Evolutionary conservation across 53 echinoderm and acorn worm genomes (phyloP).

Genomic region (Holothuria leucospilota): DNA sequence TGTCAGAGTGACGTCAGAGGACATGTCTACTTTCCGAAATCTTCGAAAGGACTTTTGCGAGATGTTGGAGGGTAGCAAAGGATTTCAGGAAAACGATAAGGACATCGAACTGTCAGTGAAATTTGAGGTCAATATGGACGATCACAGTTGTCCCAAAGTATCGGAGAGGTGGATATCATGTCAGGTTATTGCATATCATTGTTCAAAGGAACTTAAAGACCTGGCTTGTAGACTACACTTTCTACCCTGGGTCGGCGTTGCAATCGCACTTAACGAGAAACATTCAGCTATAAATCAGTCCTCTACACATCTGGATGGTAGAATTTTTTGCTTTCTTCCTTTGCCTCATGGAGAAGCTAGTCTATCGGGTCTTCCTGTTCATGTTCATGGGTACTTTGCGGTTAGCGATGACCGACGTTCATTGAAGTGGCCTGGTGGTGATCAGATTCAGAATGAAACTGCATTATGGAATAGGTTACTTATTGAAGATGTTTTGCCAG

Average conservation of each 20-base stretch:
- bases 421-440: conserved; percentile 90
- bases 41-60: not conserved
- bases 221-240: conserved; percentile 62
- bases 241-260: conserved; percentile 78
- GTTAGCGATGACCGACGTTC: conserved; percentile 86
- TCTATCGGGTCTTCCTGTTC: conserved; percentile 85
- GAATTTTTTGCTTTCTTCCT: conserved; percentile 96
- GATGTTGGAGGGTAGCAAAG: not conserved
- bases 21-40: not conserved
- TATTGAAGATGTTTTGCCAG: conserved; percentile 67
- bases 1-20: conserved; percentile 9
- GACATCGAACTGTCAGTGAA: not conserved
- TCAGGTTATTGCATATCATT: conserved; percentile 22
- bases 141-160: not conserved
- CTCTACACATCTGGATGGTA: conserved; percentile 37
- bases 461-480: conserved; percentile 85
- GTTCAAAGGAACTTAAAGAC: not conserved
- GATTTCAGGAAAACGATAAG: not conserved
- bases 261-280: conserved; percentile 44
- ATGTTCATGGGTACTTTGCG: conserved; percentile 92
- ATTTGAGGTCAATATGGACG: not conserved
- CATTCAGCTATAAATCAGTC: not conserved
- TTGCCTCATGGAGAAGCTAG: conserved; percentile 78
- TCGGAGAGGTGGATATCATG: conserved; percentile 44
- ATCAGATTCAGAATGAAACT: conserved; percentile 76